These are phyloP conservation scores for Pantherophis vulpinus DNA, from an alignment of 2,797 vertebrate genomes.

Conservation along the genomic window DNA sequence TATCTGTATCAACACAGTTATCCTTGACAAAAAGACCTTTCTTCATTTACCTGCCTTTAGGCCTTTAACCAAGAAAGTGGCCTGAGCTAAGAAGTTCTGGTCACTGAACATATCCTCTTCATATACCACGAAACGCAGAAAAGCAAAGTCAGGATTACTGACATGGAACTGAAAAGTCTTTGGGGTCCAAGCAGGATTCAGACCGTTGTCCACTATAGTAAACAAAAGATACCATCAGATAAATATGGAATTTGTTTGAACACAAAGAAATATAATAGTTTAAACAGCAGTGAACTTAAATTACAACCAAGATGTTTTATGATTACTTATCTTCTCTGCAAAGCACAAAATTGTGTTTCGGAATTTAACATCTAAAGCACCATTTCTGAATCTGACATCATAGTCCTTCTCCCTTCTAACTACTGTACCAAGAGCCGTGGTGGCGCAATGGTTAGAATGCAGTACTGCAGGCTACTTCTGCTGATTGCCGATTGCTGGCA, in stretches of 20 bases:
- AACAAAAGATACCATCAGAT: conserved; percentile 2
- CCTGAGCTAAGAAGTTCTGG: conserved; percentile 97
- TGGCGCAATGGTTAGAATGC: neutral
- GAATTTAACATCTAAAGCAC: neutral
- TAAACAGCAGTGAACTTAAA: neutral
- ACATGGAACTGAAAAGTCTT: conserved; percentile 91
- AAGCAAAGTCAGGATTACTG: conserved; percentile 89
- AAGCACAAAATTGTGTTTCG: neutral
- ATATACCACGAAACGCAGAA: conserved; percentile 94
- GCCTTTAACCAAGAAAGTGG: conserved; percentile 90
- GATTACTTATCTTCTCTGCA: neutral
- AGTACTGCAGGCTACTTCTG: neutral
- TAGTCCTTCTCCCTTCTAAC: neutral
- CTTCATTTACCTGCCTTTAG: conserved; percentile 86
- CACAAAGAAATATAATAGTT: neutral
- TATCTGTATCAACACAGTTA: neutral
- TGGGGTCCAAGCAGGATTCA: conserved; percentile 91
- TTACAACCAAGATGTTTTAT: neutral
- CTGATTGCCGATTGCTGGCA: neutral
- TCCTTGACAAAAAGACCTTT: neutral
- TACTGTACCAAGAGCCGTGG: neutral
- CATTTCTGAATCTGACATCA: neutral
- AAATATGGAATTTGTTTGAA: neutral
- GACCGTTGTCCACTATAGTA: conserved; percentile 88
- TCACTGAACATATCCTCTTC: conserved; percentile 99